Conservation (phyloP, 2,113 vertebrate genomes). For the Grallaria varia region DNA sequence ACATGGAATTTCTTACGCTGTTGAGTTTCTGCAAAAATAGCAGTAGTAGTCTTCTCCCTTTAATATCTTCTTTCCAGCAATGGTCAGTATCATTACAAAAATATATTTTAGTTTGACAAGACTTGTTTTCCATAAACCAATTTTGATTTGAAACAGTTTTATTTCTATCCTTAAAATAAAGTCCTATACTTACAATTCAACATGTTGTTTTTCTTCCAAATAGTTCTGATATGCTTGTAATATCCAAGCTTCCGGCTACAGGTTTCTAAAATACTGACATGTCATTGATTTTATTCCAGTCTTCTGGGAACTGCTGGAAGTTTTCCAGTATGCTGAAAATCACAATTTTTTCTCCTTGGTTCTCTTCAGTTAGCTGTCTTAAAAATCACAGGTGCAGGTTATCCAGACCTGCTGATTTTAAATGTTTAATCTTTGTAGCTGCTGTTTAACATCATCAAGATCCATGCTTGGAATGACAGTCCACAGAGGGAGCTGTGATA, state of each 20-base stretch:
- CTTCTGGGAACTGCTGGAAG: conserved; percentile 18
- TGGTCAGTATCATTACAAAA: neutral
- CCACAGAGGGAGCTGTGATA: neutral
- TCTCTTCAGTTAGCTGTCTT: neutral
- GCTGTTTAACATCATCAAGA: conserved; percentile 22
- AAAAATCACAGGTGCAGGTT: conserved; percentile 26
- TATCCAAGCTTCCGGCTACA: neutral
- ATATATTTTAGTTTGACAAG: neutral
- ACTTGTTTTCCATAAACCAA: neutral
- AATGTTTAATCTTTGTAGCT: conserved; percentile 25
- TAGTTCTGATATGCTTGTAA: neutral
- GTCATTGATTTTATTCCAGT: conserved; percentile 31
- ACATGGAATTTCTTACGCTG: neutral
- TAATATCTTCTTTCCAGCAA: neutral
- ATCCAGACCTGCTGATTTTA: conserved; percentile 28
- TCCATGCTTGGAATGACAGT: neutral
- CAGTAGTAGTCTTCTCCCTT: neutral
- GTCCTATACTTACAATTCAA: neutral
- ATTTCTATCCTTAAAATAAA: neutral
- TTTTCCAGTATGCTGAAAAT: neutral
- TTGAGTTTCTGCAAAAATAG: neutral
- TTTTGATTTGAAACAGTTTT: neutral
- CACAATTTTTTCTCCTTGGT: neutral
- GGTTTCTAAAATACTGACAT: conserved; percentile 25
- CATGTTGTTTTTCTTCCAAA: conserved; percentile 2